Evolutionary conservation across 2,888 invertebrate species (phyloP).

Genomic region (Melieria omissa): DNA sequence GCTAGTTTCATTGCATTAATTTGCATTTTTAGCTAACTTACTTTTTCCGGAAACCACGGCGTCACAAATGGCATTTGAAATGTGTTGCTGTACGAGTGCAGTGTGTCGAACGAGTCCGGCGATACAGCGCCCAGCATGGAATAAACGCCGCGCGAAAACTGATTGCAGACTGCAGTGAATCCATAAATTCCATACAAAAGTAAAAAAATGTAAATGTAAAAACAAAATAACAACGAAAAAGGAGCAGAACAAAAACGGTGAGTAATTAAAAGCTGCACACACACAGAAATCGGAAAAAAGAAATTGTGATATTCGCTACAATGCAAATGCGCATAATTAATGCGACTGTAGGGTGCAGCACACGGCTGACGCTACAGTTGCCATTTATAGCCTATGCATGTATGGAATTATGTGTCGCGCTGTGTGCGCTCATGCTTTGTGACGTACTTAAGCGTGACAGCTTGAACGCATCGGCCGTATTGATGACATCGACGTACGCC

Average conservation of each 20-base stretch:
- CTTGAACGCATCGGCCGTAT: slow-evolving; percentile 93
- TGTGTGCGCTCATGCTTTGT: slow-evolving; percentile 7
- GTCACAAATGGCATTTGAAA: slow-evolving; percentile 96
- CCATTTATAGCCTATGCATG: not conserved
- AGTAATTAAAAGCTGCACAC: slow-evolving; percentile 15
- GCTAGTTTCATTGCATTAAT: too few species aligned
- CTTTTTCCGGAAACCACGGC: slow-evolving; percentile 94
- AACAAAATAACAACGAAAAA: not conserved
- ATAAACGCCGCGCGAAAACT: slow-evolving; percentile 88
- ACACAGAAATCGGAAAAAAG: slow-evolving; percentile 1
- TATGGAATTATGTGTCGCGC: not conserved
- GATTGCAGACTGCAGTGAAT: slow-evolving; percentile 81
- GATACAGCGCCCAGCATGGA: slow-evolving; percentile 92
- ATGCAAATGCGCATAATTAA: slow-evolving; percentile 33
- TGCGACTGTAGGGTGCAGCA: slow-evolving; percentile 1
- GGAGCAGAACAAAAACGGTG: not conserved
- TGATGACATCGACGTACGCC: slow-evolving; percentile 90
- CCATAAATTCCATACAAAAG: slow-evolving; percentile 25
- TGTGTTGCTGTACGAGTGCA: slow-evolving; percentile 93
- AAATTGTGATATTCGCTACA: slow-evolving; percentile 18
- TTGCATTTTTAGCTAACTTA: slow-evolving; percentile 61
- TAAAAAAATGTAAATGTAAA: not conserved
- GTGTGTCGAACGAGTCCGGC: slow-evolving; percentile 92
- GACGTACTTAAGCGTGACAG: slow-evolving; percentile 88
- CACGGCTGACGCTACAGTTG: too few species aligned